Base-by-base conservation (phyloP, 1,140 invertebrate genomes). In the Drosophila novamexicana region DNA sequence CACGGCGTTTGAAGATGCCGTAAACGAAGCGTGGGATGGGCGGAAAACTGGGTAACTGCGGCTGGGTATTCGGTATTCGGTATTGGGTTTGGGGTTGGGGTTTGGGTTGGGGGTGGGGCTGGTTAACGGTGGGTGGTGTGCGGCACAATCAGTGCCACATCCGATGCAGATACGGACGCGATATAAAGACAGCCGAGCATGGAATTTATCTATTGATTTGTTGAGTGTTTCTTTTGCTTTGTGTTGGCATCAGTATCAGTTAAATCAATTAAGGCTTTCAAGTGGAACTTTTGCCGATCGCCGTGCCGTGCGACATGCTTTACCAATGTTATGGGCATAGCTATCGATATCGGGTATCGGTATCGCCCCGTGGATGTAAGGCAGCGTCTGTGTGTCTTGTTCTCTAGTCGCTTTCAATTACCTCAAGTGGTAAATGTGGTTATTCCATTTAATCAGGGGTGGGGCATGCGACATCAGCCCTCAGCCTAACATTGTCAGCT, bases 191-290 rank as follows among this genome's bases (percentile, higher is more conserved):
- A 52, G 45, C 14, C 65, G 42, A 71, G 65, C 73, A 77, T 68
- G 52, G 71, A 77, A 84, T 89, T 81, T 89, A 88, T 88, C 84
- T 88, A 84, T 89, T 84, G 84, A 84, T 89, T 89, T 81, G 85
- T 67, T 63, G 75, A 68, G 71, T 67, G 75, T 71, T 64, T 58
- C 61, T 54, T 54, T 59, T 16, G 32, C 45, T 40, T 68, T 54
- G 22, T 61, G 50, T 69, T 68, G 54, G 67, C 61, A 42, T 67
- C 66, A 78, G 75, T 88, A 89, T 89, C 84, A 84, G 84, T 89
- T 89, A 89, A 89, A 89, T 89, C 84, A 89, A 89, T 89, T 89
- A 89, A 89, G 71, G 77, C 85, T 90, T 84, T 89, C 84, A 89
- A 89, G 85, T 89, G 85, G 75, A 78, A 89, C 67, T 75, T 75